Percentiles rank a stretch among this genome's conserved stretches.
phyloP scores from a whole-genome alignment of 2,888 invertebrate species.

The Callyntrura sp. region DNA sequence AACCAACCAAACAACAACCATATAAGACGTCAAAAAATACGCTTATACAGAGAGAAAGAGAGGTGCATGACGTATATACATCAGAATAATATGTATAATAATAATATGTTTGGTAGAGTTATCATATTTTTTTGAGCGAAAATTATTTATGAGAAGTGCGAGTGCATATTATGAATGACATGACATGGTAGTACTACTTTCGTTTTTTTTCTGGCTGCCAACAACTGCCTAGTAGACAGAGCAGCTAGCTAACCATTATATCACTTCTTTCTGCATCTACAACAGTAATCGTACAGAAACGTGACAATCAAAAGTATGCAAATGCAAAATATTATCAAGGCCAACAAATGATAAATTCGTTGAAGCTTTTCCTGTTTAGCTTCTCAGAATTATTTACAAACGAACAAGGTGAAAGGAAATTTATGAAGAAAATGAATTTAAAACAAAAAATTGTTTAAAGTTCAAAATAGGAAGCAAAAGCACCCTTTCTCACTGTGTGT shows the following conservation, averaged over 20 bases:
- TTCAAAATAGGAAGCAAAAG: too few species aligned
- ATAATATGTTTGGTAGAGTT: not conserved
- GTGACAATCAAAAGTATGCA: not conserved
- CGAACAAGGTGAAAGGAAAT: constrained; percentile 9
- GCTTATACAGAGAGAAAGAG: too few species aligned
- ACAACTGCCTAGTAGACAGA: too few species aligned
- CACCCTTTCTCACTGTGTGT: too few species aligned
- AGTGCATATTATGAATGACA: not conserved
- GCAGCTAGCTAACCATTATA: not conserved
- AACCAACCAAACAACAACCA: not conserved
- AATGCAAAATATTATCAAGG: not conserved
- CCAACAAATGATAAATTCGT: not conserved
- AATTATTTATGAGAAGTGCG: constrained; percentile 23
- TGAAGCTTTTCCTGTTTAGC: not conserved
- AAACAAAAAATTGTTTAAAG: too few species aligned
- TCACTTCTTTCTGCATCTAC: not conserved
- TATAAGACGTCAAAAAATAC: too few species aligned
- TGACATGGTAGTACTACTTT: not conserved
- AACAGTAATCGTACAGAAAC: not conserved
- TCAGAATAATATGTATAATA: too few species aligned
- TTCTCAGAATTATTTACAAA: constrained; percentile 32
- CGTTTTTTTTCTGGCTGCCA: not conserved
- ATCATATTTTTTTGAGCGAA: not conserved
- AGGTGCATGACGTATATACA: too few species aligned
- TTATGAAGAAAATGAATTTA: not conserved